Conservation (phyloP, 92 coral and sea anemone genomes). For the Meandrina meandrites region DNA sequence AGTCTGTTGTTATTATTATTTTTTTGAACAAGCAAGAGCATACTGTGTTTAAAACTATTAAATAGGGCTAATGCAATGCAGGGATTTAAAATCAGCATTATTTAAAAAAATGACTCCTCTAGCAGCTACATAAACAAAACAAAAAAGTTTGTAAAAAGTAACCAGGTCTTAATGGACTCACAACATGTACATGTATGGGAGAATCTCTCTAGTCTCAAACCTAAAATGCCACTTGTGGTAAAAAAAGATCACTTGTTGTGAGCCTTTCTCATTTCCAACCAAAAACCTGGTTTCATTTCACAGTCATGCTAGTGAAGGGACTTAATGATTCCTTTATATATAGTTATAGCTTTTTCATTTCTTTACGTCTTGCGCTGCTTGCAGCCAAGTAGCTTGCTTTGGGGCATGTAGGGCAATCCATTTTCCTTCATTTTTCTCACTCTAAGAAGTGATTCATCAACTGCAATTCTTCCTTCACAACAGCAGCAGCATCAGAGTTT, state of each 20-base stretch:
- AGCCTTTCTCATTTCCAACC: not conserved
- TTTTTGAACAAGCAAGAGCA: no score
- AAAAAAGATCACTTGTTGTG: not conserved
- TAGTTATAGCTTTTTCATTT: not conserved
- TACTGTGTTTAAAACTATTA: not conserved
- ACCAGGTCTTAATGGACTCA: not conserved
- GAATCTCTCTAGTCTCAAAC: not conserved
- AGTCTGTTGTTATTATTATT: no score
- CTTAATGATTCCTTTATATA: not conserved
- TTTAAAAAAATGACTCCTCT: not conserved
- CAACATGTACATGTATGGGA: not conserved
- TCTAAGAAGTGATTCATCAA: not conserved
- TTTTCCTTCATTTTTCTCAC: not conserved
- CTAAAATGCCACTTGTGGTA: not conserved
- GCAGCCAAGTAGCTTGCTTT: not conserved
- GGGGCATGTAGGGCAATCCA: not conserved
- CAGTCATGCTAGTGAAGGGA: not conserved
- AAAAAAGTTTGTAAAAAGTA: conserved; percentile 11
- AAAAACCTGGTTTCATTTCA: conserved; percentile 10
- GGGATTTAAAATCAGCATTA: not conserved
- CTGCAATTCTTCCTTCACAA: not conserved
- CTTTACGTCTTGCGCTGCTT: not conserved
- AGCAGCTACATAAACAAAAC: not conserved
- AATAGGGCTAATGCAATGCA: not conserved
- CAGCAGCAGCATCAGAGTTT: conserved; percentile 25